Evolutionary conservation across 2,888 invertebrate genomes (phyloP).

Genomic region (Petrolisthes cinctipes): DNA sequence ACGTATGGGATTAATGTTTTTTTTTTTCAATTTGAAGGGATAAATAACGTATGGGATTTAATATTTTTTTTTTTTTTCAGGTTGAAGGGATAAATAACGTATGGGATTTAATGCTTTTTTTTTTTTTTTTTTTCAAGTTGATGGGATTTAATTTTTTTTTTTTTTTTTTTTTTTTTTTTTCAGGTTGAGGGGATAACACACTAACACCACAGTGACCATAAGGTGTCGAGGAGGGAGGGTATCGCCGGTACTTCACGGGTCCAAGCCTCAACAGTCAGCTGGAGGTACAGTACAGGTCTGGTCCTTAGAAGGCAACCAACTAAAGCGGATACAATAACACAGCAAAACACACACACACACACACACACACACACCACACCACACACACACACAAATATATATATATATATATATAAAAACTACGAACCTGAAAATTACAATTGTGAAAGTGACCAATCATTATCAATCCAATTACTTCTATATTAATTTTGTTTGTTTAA

Average conservation of each 20-base stretch:
- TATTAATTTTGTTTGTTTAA: too few species aligned
- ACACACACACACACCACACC: neutral
- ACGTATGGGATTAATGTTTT: too few species aligned
- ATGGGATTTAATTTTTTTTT: too few species aligned
- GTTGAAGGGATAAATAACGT: too few species aligned
- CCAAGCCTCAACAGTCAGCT: conserved; percentile 55
- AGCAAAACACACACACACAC: conserved; percentile 47
- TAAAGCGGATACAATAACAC: conserved; percentile 59
- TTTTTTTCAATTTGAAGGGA: too few species aligned
- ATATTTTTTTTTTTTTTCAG: too few species aligned
- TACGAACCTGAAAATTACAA: conserved; percentile 42
- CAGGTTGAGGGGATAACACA: too few species aligned
- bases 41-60: too few species aligned
- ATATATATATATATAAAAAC: neutral
- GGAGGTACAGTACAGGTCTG: conserved; percentile 44
- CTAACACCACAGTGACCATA: too few species aligned
- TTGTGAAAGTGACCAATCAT: conserved; percentile 36
- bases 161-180: too few species aligned
- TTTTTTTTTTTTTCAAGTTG: too few species aligned
- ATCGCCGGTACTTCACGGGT: conserved; percentile 27
- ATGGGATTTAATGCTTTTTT: too few species aligned
- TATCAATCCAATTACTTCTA: neutral
- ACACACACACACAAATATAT: conserved; percentile 17
- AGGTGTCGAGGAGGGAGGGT: neutral
- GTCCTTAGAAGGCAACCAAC: conserved; percentile 58